phyloP scores from a whole-genome alignment of 1,140 invertebrate species.

The Drosophila kepulauana region DNA sequence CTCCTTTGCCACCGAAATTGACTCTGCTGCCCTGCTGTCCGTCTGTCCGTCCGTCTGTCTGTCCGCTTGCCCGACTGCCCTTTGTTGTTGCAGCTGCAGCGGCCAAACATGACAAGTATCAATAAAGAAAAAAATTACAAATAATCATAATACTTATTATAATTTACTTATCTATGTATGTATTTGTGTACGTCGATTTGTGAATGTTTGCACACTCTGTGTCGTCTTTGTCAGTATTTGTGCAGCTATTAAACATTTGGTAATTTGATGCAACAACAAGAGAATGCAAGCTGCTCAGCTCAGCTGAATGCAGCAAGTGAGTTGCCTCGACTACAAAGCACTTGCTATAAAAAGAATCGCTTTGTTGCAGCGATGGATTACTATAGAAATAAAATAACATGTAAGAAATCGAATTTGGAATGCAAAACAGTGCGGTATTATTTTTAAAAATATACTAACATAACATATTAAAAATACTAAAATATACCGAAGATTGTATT shows the following conservation, averaged over 20 bases:
- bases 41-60: no score
- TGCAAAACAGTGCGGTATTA: no score
- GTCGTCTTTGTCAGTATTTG: background rate
- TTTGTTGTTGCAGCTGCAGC: slow-evolving; percentile 11
- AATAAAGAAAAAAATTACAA: slow-evolving; percentile 32
- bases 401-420: no score
- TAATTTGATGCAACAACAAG: slow-evolving; percentile 37
- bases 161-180: background rate
- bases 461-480: no score
- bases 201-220: no score
- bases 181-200: background rate
- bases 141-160: slow-evolving; percentile 36
- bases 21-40: background rate
- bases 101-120: slow-evolving; percentile 3
- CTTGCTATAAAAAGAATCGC: no score
- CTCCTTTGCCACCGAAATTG: background rate
- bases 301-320: background rate
- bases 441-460: no score
- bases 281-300: background rate
- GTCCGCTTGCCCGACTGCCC: no score
- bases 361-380: no score
- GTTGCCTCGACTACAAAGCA: background rate
- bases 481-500: no score
- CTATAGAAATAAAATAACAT: no score
- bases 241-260: slow-evolving; percentile 40